Base-by-base conservation (phyloP, 2,797 vertebrate genomes). In the Protosalanx chinensis region DNA sequence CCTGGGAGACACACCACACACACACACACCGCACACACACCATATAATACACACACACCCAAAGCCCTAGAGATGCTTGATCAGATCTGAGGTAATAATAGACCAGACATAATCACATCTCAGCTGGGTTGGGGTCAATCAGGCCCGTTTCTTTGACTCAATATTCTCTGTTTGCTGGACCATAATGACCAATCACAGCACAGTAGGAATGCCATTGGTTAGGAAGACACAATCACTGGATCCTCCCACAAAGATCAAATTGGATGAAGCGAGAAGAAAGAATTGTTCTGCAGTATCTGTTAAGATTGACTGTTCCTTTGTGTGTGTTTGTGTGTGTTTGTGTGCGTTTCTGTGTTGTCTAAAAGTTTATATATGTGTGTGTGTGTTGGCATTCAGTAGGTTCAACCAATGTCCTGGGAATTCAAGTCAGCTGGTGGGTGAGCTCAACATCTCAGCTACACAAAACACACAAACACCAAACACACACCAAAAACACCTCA, bases 1-100 rank as follows among this genome's bases (percentile, higher is more conserved):
- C 66, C 66, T 67, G 66, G 16, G 20, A 65, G 20, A 65, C 63
- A 64, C 63, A 20, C 46, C 37, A 64, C 33, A 64, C 20, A 41
- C 56, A 41, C 46, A 35, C n/a, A 33, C 33, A n/a, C 13, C 1
- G 23, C 49, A 53, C 49, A 53, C 49, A 53, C 46, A 49, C 5
- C 23, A 27, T 27, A 27, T 27, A 20, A 64, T 37, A 37, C 30
- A 64, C 23, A 49, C 57, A 13, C 64, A 37, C 64, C 18, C 64
- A 65, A 20, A 65, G 20, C 64, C 35, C 35, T 5, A 3, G 15
- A 15, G 64, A n/a, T 37, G 15, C 64, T 46, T 8, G 10, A 23
- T 27, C 16, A 53, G 49, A 53, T 65, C n/a, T 49, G 35, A 27
- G 20, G 64, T 46, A 49, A 65, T 20, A 65, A 29, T 27, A 65